These are phyloP conservation scores for Chrysotoxum bicinctum DNA, from an alignment of 2,888 invertebrate genomes.

Conservation along the genomic window DNA sequence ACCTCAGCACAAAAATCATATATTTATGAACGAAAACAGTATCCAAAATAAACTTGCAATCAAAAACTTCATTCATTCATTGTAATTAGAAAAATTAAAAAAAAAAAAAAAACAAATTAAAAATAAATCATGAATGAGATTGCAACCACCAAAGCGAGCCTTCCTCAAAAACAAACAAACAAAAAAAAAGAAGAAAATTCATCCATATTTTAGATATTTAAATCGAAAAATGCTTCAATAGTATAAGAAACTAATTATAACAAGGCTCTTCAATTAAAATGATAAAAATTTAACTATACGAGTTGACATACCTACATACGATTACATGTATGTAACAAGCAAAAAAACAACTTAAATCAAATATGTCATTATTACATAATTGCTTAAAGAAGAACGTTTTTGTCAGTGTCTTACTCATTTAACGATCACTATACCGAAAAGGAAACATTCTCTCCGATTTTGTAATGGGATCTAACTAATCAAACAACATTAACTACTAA, in stretches of 20 bases:
- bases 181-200: background rate
- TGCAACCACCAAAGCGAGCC: conserved; percentile 57
- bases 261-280: conserved; percentile 46
- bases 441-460: conserved; percentile 43
- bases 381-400: conserved; percentile 34
- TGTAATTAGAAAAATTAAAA: background rate
- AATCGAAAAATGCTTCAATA: conserved; percentile 51
- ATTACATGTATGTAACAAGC: background rate
- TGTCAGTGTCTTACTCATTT: conserved; percentile 42
- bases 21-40: conserved; percentile 18
- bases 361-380: conserved; percentile 32
- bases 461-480: conserved; percentile 51
- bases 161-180: conserved; percentile 26
- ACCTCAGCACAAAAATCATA: conserved; percentile 52
- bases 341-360: conserved; percentile 24
- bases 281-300: background rate
- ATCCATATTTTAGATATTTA: conserved; percentile 35
- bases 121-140: conserved; percentile 16
- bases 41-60: conserved; percentile 15
- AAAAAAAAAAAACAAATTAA: background rate
- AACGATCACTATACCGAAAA: conserved; percentile 18
- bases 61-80: conserved; percentile 2
- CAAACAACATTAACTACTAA: conserved; percentile 23
- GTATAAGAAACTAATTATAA: conserved; percentile 21
- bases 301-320: conserved; percentile 6